Evolutionary conservation across 1,140 invertebrate genomes (phyloP).

Genomic region (Anagrus nilaparvatae): DNA sequence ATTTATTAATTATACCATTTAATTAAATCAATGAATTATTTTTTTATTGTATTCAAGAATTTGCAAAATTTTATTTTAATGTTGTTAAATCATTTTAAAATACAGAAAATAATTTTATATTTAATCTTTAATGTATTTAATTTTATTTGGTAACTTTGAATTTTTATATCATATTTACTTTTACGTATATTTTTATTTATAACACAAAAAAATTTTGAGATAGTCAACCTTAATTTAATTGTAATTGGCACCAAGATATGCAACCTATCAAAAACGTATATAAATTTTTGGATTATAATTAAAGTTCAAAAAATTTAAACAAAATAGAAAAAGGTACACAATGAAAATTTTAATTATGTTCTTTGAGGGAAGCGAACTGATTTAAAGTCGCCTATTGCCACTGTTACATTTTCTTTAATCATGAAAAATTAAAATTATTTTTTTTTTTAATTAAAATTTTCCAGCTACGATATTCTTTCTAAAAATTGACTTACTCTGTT

Average conservation of each 20-base stretch:
- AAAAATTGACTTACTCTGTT: constrained; percentile 38
- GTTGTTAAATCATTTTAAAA: not conserved
- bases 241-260: too few species aligned
- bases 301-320: too few species aligned
- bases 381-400: too few species aligned
- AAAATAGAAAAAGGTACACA: not conserved
- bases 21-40: not conserved
- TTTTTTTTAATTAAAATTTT: not conserved
- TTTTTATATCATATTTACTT: too few species aligned
- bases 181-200: too few species aligned
- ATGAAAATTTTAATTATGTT: not conserved
- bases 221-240: too few species aligned
- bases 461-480: not conserved
- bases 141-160: too few species aligned
- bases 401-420: too few species aligned
- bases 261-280: too few species aligned
- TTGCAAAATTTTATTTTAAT: not conserved
- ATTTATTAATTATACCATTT: not conserved
- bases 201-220: too few species aligned
- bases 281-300: too few species aligned
- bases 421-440: not conserved
- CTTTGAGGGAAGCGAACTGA: not conserved
- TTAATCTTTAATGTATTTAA: constrained; percentile 1
- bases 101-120: not conserved
- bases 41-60: not conserved